Percentiles rank a stretch among this genome's conserved stretches.
Evolutionary conservation across 1,140 invertebrate genomes (phyloP).

Genomic region (Acyrthosiphon pisum): DNA sequence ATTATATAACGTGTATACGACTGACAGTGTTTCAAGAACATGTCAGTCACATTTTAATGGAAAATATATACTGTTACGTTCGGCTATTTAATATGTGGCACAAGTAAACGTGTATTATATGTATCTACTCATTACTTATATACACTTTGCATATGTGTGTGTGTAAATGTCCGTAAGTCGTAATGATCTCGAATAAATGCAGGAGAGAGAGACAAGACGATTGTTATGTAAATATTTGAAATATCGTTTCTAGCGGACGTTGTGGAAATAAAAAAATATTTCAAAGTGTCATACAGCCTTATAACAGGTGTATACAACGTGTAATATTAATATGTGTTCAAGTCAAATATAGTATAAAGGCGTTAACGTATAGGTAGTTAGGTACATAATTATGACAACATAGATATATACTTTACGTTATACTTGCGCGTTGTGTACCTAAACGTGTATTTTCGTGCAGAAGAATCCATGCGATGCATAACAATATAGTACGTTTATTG

Average conservation of each 20-base stretch:
- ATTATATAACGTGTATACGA: not conserved
- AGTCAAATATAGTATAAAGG: not conserved
- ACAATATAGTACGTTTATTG: no score
- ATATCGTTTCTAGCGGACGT: not conserved
- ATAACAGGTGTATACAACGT: no score
- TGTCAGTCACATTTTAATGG: not conserved
- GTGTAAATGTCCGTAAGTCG: not conserved
- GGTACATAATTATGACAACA: not conserved
- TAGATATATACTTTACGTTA: not conserved
- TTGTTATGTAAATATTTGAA: slow-evolving; percentile 20
- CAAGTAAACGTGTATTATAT: not conserved
- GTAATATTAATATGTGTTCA: not conserved
- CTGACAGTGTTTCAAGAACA: not conserved
- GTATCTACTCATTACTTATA: no score
- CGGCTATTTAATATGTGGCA: not conserved
- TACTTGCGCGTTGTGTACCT: not conserved
- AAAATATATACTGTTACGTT: not conserved
- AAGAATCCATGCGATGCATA: not conserved
- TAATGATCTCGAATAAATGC: not conserved
- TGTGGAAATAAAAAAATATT: not conserved
- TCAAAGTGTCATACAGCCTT: not conserved
- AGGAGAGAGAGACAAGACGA: not conserved
- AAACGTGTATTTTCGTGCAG: not conserved
- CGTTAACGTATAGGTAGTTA: not conserved
- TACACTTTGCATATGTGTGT: not conserved